Evolutionary conservation across 2,888 invertebrate genomes (phyloP).

Genomic region (Mechanitis messenoides): DNA sequence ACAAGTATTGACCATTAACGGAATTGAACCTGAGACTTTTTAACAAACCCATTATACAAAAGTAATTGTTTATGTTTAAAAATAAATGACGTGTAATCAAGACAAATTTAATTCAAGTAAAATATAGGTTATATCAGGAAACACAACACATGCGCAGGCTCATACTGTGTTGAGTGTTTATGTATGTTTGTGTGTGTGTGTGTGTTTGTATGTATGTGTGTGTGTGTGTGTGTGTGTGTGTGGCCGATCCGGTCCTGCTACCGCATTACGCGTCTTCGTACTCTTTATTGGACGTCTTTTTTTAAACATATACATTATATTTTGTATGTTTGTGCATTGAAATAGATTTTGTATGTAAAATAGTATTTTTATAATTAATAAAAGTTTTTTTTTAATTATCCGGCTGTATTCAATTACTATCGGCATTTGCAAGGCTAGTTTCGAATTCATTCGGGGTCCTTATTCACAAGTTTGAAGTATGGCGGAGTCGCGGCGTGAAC

Average conservation of each 20-base stretch:
- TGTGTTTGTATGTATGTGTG: conserved; percentile 3
- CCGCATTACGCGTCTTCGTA: conserved; percentile 47
- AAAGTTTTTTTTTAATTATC: too few species aligned
- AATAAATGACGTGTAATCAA: neutral
- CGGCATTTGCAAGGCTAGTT: too few species aligned
- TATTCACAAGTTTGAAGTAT: too few species aligned
- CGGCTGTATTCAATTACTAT: too few species aligned
- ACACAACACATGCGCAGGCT: neutral
- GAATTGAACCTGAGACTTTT: too few species aligned
- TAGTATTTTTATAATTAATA: neutral
- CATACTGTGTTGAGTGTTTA: neutral
- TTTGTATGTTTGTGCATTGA: neutral
- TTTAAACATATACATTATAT: neutral
- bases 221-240: conserved; percentile 26
- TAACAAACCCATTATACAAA: too few species aligned
- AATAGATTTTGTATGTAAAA: neutral
- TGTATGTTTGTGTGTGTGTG: conserved; percentile 1
- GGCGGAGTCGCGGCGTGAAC: too few species aligned
- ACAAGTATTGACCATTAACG: too few species aligned
- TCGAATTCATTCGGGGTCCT: too few species aligned
- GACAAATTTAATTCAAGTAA: neutral
- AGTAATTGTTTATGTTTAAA: too few species aligned
- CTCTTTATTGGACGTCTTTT: conserved; percentile 17
- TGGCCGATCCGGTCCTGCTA: conserved; percentile 47
- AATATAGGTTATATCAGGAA: neutral